Conservation (phyloP, 2,797 vertebrate species). For the Telmatherina bonti region DNA sequence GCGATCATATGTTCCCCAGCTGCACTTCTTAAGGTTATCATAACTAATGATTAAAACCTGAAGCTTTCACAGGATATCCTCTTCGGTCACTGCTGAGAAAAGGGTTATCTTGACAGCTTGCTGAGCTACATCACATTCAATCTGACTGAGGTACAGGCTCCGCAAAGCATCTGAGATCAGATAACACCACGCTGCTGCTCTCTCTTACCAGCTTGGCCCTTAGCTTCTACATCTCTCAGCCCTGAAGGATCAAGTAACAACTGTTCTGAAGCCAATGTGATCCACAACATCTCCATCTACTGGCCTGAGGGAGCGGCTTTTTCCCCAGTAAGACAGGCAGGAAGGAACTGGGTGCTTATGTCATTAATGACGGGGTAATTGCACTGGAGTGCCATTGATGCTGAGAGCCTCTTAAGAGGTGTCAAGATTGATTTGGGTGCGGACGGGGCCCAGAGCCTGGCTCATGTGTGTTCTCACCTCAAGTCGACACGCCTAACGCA, state of each 20-base stretch:
- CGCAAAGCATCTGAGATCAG: conserved; percentile 53
- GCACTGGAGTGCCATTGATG: conserved; percentile 80
- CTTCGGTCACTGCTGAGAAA: conserved; percentile 49
- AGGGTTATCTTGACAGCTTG: conserved; percentile 66
- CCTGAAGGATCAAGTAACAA: conserved; percentile 56
- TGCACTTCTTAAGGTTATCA: conserved; percentile 62
- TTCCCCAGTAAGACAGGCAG: conserved; percentile 55
- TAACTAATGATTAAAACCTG: conserved; percentile 62
- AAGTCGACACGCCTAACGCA: conserved; percentile 78
- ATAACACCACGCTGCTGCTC: conserved; percentile 47
- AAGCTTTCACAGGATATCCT: conserved; percentile 68
- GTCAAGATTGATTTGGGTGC: conserved; percentile 80
- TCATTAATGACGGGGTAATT: conserved; percentile 82
- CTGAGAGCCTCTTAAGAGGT: conserved; percentile 83
- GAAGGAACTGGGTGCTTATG: conserved; percentile 83
- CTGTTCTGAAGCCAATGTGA: conserved; percentile 46
- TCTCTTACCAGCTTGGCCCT: conserved; percentile 39
- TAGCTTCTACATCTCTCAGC: conserved; percentile 37
- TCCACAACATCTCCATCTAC: conserved; percentile 50
- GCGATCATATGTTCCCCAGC: conserved; percentile 53
- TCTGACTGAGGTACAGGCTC: conserved; percentile 59
- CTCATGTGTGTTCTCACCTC: conserved; percentile 87
- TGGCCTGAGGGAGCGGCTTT: conserved; percentile 62
- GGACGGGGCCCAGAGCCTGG: conserved; percentile 74
- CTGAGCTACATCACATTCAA: conserved; percentile 69